Base-by-base conservation (phyloP, 1,140 invertebrate species). In the Parapsyche elsis region DNA sequence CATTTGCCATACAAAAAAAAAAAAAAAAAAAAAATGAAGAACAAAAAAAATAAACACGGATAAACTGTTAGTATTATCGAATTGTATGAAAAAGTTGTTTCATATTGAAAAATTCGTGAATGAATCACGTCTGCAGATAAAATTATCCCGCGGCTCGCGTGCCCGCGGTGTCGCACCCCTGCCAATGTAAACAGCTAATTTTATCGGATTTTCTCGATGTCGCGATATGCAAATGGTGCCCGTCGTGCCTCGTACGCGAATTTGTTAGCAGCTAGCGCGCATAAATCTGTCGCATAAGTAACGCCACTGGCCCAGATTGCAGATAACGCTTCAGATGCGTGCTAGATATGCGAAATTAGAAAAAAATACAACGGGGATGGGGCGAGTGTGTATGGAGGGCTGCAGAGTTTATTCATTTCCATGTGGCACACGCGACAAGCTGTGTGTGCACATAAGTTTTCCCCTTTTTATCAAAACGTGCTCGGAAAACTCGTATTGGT, bases 131-230 rank as follows among this genome's bases (percentile, higher is more conserved):
- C n/a, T n/a, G 30, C 2, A 38, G 30, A 38, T 38, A 38, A 38
- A 38, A 38, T 38, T 38, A 7, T 38, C 30, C 2, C 30, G 30
- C 7, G 30, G 2, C 30, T 38, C 30, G 30, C 30, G 30, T 38
- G 30, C 30, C 30, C 2, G 64, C 19, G 1, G 1, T 5, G 26
- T 19, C 4, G 12, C 19, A 53, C 49, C 5, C 38, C 49, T 10
- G 10, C 12, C 57, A 57, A 44, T 57, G 49, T 76, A 76, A 76
- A 76, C 74, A 59, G 74, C 57, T 76, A 76, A 76, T 76, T 76
- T 76, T 76, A 76, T 76, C 74, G 24, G 49, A 24, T 23, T 76
- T 57, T 26, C 74, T 64, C 67, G 74, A 76, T 76, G 45, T 76
- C 44, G 24, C 38, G 74, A 76, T 76, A 76, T 76, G 74, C 74